A percentile compares a stretch with the other conserved stretches of the same genome.
Conservation (phyloP, 2,113 vertebrate species). For the Xenopus borealis region DNA sequence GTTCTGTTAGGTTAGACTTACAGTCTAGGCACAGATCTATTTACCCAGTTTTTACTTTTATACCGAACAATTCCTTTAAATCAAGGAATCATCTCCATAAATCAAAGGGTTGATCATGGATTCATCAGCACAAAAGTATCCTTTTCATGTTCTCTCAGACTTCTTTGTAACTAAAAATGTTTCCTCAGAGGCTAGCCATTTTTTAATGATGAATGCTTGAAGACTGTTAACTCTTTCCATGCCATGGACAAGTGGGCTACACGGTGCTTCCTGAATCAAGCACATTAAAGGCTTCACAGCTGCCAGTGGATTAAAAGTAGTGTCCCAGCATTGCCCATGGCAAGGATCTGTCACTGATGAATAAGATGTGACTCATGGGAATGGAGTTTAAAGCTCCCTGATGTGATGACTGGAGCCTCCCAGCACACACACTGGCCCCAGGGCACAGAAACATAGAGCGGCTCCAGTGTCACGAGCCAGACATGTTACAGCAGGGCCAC, state of each 20-base stretch:
- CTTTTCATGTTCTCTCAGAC: constrained; percentile 5
- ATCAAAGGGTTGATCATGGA: constrained; percentile 14
- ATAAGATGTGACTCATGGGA: constrained; percentile 45
- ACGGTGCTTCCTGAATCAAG: not conserved
- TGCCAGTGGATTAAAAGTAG: constrained; percentile 22
- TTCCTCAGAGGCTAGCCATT: constrained; percentile 8
- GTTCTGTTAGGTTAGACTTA: constrained; percentile 18
- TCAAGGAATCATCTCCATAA: constrained; percentile 17
- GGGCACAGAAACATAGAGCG: constrained; percentile 27
- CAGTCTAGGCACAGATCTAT: no score
- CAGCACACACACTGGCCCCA: constrained; percentile 25
- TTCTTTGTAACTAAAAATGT: constrained; percentile 1
- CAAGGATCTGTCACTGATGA: constrained; percentile 33
- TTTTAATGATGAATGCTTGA: not conserved
- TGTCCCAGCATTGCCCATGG: constrained; percentile 21
- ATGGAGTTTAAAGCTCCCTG: constrained; percentile 41
- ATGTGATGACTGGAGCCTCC: constrained; percentile 29
- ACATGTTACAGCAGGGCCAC: constrained; percentile 24
- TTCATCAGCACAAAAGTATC: constrained; percentile 18
- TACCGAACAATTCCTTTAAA: no score
- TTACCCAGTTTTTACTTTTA: no score
- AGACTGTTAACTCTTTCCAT: constrained; percentile 3
- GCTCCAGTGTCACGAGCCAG: constrained; percentile 39
- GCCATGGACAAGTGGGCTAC: not conserved
- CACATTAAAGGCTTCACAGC: not conserved